Conservation (phyloP, 1,140 invertebrate genomes). For the Vollenhovia emeryi region DNA sequence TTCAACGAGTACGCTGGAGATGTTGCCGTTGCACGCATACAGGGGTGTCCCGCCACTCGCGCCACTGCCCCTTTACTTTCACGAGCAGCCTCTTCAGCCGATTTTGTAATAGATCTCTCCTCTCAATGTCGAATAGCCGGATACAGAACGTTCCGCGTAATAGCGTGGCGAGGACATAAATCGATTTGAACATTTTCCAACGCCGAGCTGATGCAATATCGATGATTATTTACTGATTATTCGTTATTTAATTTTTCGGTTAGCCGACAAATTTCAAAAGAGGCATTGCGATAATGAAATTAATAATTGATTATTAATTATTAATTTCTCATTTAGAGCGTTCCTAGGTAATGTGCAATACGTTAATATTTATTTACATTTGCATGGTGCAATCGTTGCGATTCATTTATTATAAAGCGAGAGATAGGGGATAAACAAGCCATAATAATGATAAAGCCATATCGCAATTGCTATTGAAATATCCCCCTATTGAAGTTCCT, state of each 20-base stretch:
- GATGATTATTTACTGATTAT: neutral
- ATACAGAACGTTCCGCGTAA: neutral
- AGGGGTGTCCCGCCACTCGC: neutral
- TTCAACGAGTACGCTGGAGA: slow-evolving; percentile 15
- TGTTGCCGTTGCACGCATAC: neutral
- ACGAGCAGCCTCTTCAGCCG: neutral
- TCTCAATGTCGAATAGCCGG: neutral
- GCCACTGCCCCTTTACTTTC: neutral
- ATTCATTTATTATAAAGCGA: slow-evolving; percentile 17
- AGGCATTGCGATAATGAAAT: neutral
- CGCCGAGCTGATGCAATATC: neutral
- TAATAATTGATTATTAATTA: slow-evolving; percentile 7
- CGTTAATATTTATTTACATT: slow-evolving; percentile 35
- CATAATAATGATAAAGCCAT: slow-evolving; percentile 27
- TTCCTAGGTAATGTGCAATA: neutral
- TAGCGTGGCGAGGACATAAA: neutral
- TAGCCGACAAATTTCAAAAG: slow-evolving; percentile 3
- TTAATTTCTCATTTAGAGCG: slow-evolving; percentile 4
- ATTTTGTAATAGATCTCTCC: neutral
- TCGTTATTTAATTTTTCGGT: slow-evolving; percentile 2
- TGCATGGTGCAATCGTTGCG: neutral
- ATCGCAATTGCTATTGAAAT: slow-evolving; percentile 47
- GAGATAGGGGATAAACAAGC: slow-evolving; percentile 24
- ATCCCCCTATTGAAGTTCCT: slow-evolving; percentile 33
- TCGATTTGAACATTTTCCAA: neutral